These are phyloP conservation scores for Laupala kohalensis DNA, from an alignment of 1,140 invertebrate species.

Conservation along the genomic window DNA sequence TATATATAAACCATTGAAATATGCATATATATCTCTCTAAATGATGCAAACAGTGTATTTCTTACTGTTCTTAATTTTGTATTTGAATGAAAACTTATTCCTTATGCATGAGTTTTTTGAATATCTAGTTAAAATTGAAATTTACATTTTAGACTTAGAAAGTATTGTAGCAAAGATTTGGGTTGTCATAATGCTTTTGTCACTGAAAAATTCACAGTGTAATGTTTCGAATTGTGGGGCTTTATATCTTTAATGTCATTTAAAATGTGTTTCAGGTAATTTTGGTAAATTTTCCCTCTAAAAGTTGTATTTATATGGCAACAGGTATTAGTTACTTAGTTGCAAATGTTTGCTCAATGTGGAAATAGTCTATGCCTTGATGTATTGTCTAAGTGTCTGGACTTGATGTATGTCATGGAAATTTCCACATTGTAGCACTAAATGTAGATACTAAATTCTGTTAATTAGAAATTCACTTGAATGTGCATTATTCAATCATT, in stretches of 20 bases:
- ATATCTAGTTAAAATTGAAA: slow-evolving; percentile 7
- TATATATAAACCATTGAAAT: neutral
- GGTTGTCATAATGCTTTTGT: neutral
- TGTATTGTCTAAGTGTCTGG: neutral
- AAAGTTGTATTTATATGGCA: neutral
- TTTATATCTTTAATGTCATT: neutral
- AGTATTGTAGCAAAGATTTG: slow-evolving; percentile 4
- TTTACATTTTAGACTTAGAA: neutral
- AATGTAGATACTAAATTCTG: neutral
- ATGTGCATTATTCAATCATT: neutral
- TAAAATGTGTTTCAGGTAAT: no score
- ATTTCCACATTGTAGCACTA: neutral
- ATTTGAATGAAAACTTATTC: neutral
- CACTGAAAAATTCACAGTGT: neutral
- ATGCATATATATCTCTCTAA: neutral
- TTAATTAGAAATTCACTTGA: neutral
- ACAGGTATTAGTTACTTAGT: neutral
- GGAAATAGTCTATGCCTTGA: neutral
- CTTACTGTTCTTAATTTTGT: neutral
- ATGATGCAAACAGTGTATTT: neutral
- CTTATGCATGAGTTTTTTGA: neutral
- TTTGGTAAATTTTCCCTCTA: neutral
- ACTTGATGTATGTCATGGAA: neutral
- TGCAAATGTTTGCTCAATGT: neutral
- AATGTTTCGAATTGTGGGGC: neutral